Evolutionary conservation across 2,797 vertebrate genomes (phyloP), one percentile per base, ranked within the genome.

Genomic region (Diplodus sargus): DNA sequence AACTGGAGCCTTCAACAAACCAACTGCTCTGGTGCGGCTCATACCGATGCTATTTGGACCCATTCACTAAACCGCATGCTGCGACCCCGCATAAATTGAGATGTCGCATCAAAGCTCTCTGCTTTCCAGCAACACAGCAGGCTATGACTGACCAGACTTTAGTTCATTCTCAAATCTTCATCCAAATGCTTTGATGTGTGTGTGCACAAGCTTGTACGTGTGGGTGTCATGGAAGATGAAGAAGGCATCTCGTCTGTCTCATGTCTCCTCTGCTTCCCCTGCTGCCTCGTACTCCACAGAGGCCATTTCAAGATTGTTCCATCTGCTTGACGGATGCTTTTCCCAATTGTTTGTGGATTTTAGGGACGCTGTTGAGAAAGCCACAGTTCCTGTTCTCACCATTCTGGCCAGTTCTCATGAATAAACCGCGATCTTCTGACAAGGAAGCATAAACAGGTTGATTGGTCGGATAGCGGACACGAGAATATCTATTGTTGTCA

Each of bases 401-500:
- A 83, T 90, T 91, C 87, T 78, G 64, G 23, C 60, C 65, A 1
- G 53, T 85, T 90, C 82, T 92, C 85, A 84, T 56, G 84, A 86
- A 81, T 87, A 87, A 91, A 90, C 79, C 10, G 66, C 56, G 78
- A 91, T 87, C 74, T 74, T 79, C 77, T 85, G 87, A 88, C 86
- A 83, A 85, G 83, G 74, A 86, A 88, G 89, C 74, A 56, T 91
- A 91, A 92, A 93, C 90, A 88, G 84, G 70, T 78, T 76, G 78
- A 87, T 87, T 65, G 76, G 85, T 81, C 70, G 43, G 75, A 79
- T 77, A 83, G 76, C 62, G 58, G 81, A 89, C 68, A 57, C 9
- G 51, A 83, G 81, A 88, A 85, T 83, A 85, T 91, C 88, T 91
- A 90, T 93, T 93, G 90, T 94, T 92, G 78, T 84, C 20, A 34